Percentiles rank a stretch among this genome's conserved stretches.
Conservation (phyloP, 2,113 vertebrate genomes). For the Syngnathus scovelli region DNA sequence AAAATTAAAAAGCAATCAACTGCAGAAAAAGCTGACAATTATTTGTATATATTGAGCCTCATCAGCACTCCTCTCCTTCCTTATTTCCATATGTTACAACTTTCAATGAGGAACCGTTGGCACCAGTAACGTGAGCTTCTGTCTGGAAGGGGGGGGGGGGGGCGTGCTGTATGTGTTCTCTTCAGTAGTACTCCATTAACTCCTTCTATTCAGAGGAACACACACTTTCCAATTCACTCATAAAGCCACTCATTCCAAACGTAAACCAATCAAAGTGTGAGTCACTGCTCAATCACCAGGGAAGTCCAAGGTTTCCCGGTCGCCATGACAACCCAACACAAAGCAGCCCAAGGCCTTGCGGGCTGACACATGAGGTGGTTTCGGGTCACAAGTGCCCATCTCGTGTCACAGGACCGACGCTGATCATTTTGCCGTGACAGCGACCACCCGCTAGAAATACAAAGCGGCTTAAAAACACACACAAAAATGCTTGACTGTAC, state of each 20-base stretch:
- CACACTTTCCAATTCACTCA: background rate
- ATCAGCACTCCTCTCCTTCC: background rate
- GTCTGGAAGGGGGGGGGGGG: background rate
- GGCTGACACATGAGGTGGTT: background rate
- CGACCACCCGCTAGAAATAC: background rate
- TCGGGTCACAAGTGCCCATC: slow-evolving; percentile 18
- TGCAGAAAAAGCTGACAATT: background rate
- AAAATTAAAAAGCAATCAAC: background rate
- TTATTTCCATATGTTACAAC: slow-evolving; percentile 20
- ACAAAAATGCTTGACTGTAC: background rate
- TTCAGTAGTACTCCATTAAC: slow-evolving; percentile 25
- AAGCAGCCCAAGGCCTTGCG: slow-evolving; percentile 41
- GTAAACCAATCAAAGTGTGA: slow-evolving; percentile 49
- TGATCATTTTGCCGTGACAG: background rate
- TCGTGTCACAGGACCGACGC: slow-evolving; percentile 10
- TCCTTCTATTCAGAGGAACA: background rate
- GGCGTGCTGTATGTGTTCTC: slow-evolving; percentile 7
- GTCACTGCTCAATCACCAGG: slow-evolving; percentile 55
- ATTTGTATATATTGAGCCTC: background rate
- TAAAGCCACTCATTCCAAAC: slow-evolving; percentile 8
- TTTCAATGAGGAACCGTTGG: slow-evolving; percentile 12
- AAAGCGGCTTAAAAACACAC: background rate
- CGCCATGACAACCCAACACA: slow-evolving; percentile 66
- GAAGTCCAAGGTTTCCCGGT: slow-evolving; percentile 28
- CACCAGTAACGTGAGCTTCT: slow-evolving; percentile 13